These are phyloP conservation scores for Aurelia sp. DNA, from an alignment of 30 jellyfish, hydroid and myxozoan genomes.

Conservation along the genomic window DNA sequence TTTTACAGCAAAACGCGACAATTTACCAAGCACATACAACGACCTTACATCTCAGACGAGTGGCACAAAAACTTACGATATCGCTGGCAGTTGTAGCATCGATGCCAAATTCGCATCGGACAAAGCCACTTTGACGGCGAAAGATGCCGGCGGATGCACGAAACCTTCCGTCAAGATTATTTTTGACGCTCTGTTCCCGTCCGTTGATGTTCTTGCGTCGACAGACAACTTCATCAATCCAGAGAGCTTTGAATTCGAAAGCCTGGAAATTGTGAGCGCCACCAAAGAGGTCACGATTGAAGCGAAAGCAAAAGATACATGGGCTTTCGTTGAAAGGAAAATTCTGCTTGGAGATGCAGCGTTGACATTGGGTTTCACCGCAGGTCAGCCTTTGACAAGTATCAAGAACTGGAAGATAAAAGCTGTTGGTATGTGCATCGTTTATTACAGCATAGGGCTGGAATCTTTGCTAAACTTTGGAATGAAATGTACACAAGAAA, in stretches of 20 bases:
- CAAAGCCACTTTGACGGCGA: conserved; percentile 17
- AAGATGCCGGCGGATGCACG: conserved; percentile 38
- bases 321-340: conserved; percentile 42
- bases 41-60: conserved; percentile 11
- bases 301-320: conserved; percentile 42
- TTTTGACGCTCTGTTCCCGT: conserved; percentile 42
- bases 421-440: conserved; percentile 13
- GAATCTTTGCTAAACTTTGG: too few relatives aligned
- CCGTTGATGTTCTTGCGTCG: conserved; percentile 32
- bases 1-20: conserved; percentile 30
- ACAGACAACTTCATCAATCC: conserved; percentile 52
- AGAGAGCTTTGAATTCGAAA: conserved; percentile 41
- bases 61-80: conserved; percentile 29
- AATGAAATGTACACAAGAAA: too few relatives aligned
- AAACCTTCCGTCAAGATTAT: conserved; percentile 61
- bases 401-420: conserved; percentile 43
- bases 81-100: conserved; percentile 51
- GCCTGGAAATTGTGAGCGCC: conserved; percentile 18
- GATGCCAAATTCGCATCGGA: conserved; percentile 10
- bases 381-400: conserved; percentile 18
- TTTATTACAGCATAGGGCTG: too few relatives aligned
- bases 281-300: conserved; percentile 32
- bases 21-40: conserved; percentile 30
- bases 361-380: conserved; percentile 48
- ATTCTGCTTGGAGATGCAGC: conserved; percentile 39